Base-by-base conservation (phyloP, 1,140 invertebrate species). In the Pogonus chalceus region DNA sequence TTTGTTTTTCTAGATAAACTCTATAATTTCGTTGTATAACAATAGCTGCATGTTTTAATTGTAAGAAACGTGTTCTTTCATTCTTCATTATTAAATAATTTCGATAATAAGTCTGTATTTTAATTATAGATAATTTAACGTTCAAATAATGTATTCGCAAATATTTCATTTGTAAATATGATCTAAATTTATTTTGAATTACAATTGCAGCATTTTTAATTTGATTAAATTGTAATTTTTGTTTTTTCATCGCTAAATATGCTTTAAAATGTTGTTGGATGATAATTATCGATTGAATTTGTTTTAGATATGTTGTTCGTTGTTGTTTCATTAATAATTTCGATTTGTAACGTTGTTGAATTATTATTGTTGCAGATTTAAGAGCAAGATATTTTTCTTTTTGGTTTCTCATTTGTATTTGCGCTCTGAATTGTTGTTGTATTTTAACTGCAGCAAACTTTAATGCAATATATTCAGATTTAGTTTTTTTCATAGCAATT, bases 11-110 rank as follows among this genome's bases (percentile, higher is more conserved):
- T n/a, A n/a, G n/a, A n/a, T n/a, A n/a, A n/a, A n/a, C n/a, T n/a
- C n/a, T n/a, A n/a, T n/a, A n/a, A n/a, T 58, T 61, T 47, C 52
- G 58, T 57, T 75, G 72, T 56, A 73, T 64, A 10, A 54, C 58
- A 2, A 68, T 56, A 9, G 61, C 57, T 12, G 68, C 65, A 16
- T 57, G 56, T 60, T 56, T 65, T 12, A 64, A 35, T 16, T 35
- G 20, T 9, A 64, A 2, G 53, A 62, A 76, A 35, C 59, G 53
- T 53, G 65, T 64, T 3, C 69, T 63, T 2, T 52, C 46, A 37
- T 49, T 12, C 50, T 18, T 23, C 18, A 49, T 53, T 10, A 56
- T 4, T 52, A 20, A 52, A 10, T 52, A 58, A 10, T 50, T 59
- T 47, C 63, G 63, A 47, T 60, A 59, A 59, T 58, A 48, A 56